Percentiles rank a stretch among this genome's conserved stretches.
phyloP scores from a whole-genome alignment of 2,888 invertebrate genomes.

The Drosophila setosimentum region DNA sequence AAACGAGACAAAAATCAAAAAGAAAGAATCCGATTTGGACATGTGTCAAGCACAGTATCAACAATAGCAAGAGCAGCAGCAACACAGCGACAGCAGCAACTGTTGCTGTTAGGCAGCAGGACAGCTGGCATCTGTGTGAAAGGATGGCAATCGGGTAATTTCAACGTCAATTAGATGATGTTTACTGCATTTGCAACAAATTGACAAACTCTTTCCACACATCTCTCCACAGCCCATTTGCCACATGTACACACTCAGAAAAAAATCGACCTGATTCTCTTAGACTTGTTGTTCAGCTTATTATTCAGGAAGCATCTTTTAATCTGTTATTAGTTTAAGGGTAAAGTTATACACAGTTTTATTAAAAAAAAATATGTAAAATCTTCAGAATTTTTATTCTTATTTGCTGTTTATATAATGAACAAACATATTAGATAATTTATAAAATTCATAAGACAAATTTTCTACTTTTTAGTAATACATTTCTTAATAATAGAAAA shows the following conservation, averaged over 20 bases:
- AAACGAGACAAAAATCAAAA: conserved; percentile 42
- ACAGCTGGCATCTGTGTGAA: not conserved
- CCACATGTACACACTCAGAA: conserved; percentile 18
- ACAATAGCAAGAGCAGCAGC: not conserved
- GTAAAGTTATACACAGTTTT: too few relatives aligned
- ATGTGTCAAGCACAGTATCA: conserved; percentile 62
- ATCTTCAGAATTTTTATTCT: too few relatives aligned
- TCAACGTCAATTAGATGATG: conserved; percentile 79
- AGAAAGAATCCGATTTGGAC: conserved; percentile 58
- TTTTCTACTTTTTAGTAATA: not conserved
- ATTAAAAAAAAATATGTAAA: too few relatives aligned
- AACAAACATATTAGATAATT: not conserved
- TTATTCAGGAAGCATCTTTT: not conserved
- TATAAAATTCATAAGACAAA: too few relatives aligned
- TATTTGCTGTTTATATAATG: too few relatives aligned
- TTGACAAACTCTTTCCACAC: conserved; percentile 66
- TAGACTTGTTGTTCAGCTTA: not conserved
- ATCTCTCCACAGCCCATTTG: conserved; percentile 20
- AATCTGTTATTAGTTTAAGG: too few relatives aligned
- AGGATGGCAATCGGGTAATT: conserved; percentile 54
- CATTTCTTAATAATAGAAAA: not conserved
- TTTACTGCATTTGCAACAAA: conserved; percentile 80
- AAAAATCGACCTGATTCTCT: not conserved
- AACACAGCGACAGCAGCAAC: not conserved
- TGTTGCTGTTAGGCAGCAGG: conserved; percentile 21